These are phyloP conservation scores for Procambarus clarkii DNA, from an alignment of 1,140 invertebrate species.

Conservation along the genomic window DNA sequence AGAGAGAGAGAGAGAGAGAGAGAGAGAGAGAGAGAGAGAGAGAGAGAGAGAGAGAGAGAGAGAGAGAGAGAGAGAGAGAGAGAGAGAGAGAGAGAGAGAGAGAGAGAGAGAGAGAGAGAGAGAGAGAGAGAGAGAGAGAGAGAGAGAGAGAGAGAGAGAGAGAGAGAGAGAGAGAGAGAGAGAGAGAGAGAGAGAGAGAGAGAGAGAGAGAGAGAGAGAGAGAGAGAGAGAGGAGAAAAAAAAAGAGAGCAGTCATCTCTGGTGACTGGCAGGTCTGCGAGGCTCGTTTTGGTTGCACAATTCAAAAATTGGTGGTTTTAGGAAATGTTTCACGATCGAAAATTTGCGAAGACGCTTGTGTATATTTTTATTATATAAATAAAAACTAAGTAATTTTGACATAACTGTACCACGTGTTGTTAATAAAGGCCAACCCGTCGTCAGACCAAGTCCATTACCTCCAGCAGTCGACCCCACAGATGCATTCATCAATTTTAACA, in stretches of 20 bases:
- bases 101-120: neutral
- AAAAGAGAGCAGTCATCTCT: neutral
- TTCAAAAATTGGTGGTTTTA: too few species aligned
- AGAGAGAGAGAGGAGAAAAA: slow-evolving; percentile 8
- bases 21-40: neutral
- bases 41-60: neutral
- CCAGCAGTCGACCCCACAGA: too few species aligned
- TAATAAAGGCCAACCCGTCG: too few species aligned
- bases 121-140: neutral
- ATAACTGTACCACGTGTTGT: too few species aligned
- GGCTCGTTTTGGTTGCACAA: too few species aligned
- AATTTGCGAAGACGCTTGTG: too few species aligned
- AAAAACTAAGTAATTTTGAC: too few species aligned
- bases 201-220: neutral
- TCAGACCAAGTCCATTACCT: too few species aligned
- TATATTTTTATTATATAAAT: too few species aligned
- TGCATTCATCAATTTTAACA: too few species aligned
- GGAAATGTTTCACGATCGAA: too few species aligned
- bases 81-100: neutral
- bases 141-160: neutral
- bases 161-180: neutral
- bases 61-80: neutral
- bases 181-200: neutral
- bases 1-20: neutral
- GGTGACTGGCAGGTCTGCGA: neutral